Evolutionary conservation across 2,797 vertebrate genomes (phyloP).

Genomic region (Emydoidea blandingii): DNA sequence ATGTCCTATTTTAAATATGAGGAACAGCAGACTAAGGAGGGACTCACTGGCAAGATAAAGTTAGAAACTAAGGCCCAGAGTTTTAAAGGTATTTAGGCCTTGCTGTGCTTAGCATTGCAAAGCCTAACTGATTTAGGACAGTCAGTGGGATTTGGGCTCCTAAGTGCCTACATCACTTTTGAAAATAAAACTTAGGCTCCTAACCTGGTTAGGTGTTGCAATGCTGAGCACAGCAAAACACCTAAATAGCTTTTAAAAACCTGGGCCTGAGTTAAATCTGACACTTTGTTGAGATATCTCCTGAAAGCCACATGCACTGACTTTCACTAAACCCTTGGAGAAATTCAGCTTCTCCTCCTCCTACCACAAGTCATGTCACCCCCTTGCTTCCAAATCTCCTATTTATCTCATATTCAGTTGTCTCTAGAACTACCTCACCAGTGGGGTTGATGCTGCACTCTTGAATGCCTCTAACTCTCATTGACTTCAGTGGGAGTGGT

Average conservation of each 20-base stretch:
- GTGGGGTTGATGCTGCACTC: rapidly evolving
- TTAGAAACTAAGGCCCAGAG: not conserved
- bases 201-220: not conserved
- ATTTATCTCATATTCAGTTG: not conserved
- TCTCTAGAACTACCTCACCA: not conserved
- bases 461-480: not conserved
- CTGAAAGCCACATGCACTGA: not conserved
- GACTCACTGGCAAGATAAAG: not conserved
- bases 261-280: not conserved
- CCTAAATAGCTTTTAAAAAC: not conserved
- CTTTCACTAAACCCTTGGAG: not conserved
- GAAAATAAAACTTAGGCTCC: not conserved
- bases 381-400: not conserved
- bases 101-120: not conserved
- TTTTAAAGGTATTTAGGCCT: not conserved
- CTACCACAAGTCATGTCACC: not conserved
- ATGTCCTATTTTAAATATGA: not conserved
- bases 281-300: rapidly evolving
- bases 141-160: not conserved
- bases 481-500: not conserved
- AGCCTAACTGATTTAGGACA: not conserved
- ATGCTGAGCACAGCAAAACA: not conserved
- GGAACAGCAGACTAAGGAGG: not conserved
- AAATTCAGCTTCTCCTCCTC: not conserved
- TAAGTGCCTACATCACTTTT: not conserved